phyloP scores from a whole-genome alignment of 1,140 invertebrate genomes.

The Leptonema lineaticorne region DNA sequence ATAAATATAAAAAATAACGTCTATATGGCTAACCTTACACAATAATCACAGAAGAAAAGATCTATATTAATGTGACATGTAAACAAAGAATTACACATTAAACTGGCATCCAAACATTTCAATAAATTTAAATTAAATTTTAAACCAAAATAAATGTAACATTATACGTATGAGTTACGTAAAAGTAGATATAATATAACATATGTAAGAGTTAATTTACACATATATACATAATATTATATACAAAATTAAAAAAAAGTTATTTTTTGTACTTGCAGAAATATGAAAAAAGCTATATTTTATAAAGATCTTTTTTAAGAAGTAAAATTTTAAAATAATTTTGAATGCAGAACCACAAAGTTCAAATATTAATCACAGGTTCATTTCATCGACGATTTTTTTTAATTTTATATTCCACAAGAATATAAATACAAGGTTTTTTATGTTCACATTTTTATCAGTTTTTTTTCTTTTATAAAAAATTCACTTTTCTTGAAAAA shows the following conservation, averaged over 20 bases:
- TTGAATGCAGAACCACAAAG: neutral
- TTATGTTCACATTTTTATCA: neutral
- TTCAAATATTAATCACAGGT: conserved; percentile 13
- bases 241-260: conserved; percentile 40
- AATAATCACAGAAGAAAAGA: neutral
- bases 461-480: neutral
- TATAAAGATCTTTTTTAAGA: conserved; percentile 4
- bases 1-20: too few species aligned
- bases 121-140: conserved; percentile 11
- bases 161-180: conserved; percentile 19
- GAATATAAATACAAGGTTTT: neutral
- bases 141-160: conserved; percentile 6
- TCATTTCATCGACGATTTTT: neutral
- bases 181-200: conserved; percentile 18
- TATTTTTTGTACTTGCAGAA: conserved; percentile 40
- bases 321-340: neutral
- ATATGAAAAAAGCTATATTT: conserved; percentile 36
- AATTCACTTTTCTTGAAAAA: neutral
- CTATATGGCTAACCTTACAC: too few species aligned
- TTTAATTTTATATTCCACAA: neutral
- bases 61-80: conserved; percentile 9
- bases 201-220: conserved; percentile 3
- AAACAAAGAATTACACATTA: neutral
- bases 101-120: conserved; percentile 15
- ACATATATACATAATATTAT: conserved; percentile 38